phyloP scores from a whole-genome alignment of 2,797 vertebrate genomes.

The Notamacropus eugenii region DNA sequence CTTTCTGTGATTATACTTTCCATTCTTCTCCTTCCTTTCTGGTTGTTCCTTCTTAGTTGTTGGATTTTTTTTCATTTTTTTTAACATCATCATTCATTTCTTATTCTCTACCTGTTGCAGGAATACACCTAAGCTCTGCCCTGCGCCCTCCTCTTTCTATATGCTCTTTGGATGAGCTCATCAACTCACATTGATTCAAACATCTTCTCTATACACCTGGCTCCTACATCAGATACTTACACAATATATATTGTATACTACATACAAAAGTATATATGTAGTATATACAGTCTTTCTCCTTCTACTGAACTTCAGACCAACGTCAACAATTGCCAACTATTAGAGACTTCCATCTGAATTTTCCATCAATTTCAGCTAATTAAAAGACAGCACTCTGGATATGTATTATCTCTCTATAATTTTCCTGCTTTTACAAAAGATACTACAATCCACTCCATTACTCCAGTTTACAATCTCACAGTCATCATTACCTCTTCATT shows the following conservation, averaged over 20 bases:
- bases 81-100: neutral
- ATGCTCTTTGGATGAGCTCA: neutral
- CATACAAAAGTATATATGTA: neutral
- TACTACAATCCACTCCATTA: neutral
- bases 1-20: neutral
- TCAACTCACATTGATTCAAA: neutral
- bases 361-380: neutral
- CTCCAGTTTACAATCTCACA: neutral
- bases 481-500: neutral
- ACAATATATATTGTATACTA: too few species aligned
- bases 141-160: neutral
- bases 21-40: neutral
- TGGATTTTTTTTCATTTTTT: neutral
- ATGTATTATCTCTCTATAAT: neutral
- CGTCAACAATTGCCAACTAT: neutral
- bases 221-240: neutral
- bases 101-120: neutral
- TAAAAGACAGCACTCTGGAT: neutral
- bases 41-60: neutral
- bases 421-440: neutral
- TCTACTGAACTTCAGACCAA: neutral
- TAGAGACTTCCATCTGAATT: neutral
- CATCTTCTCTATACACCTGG: neutral
- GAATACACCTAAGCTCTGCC: neutral
- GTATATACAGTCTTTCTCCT: neutral